These are phyloP conservation scores for Dasyornis broadbenti DNA, from an alignment of 2,113 vertebrate species.

Conservation along the genomic window DNA sequence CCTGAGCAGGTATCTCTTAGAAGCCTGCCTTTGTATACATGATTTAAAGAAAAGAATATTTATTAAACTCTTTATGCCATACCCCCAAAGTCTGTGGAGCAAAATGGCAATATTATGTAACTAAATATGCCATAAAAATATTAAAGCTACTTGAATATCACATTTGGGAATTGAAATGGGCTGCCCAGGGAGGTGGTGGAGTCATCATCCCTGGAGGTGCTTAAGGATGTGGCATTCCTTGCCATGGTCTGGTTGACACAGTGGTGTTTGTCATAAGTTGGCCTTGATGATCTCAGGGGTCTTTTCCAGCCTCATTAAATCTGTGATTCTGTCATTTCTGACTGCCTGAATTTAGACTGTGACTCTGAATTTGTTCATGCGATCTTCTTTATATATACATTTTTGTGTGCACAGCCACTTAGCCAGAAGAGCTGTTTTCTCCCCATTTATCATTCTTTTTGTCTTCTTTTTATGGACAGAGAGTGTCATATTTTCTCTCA, in stretches of 20 bases:
- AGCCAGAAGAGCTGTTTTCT: neutral
- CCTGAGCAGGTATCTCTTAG: neutral
- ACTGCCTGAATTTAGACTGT: neutral
- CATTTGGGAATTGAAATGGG: neutral
- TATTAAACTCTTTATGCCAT: neutral
- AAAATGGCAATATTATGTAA: neutral
- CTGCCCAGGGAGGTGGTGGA: neutral
- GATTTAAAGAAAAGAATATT: neutral
- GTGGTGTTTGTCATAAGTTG: neutral
- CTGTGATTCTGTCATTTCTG: neutral
- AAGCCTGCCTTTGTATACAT: neutral
- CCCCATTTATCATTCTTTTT: neutral
- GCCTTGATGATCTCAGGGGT: neutral
- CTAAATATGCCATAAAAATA: neutral
- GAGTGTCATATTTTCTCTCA: neutral
- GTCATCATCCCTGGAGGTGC: neutral
- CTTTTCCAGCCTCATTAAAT: neutral
- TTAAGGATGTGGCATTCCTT: neutral
- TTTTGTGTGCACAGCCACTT: neutral
- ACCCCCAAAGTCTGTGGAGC: too few species aligned
- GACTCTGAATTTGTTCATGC: neutral
- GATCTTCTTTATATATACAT: fast-evolving
- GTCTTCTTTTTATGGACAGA: neutral
- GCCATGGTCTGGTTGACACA: fast-evolving
- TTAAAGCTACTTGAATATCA: neutral